phyloP scores from a whole-genome alignment of 2,113 vertebrate genomes.

The Oryzias melastigma region DNA sequence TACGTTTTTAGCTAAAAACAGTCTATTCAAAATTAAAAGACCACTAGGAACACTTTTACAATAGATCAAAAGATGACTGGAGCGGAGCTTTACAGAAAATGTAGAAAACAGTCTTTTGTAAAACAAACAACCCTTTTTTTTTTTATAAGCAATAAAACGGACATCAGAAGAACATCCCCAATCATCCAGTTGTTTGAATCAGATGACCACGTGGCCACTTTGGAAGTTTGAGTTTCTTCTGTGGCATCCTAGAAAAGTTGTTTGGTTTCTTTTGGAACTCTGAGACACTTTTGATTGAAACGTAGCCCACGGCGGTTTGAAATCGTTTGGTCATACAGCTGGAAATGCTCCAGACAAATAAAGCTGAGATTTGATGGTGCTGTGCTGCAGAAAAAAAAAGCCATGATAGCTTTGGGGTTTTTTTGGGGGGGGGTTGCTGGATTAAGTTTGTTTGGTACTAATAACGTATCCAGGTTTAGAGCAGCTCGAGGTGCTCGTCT shows the following conservation, averaged over 20 bases:
- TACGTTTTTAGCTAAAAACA: no score
- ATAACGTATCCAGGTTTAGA: conserved; percentile 6
- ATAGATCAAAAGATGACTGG: no score
- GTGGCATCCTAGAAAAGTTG: conserved; percentile 19
- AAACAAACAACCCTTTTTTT: no score
- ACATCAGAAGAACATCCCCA: no score
- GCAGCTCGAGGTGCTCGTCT: conserved; percentile 16
- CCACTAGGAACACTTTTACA: no score
- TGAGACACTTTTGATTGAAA: conserved; percentile 7
- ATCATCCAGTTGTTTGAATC: no score
- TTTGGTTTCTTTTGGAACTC: conserved; percentile 17
- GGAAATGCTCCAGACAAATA: conserved; percentile 7
- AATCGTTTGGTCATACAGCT: conserved; percentile 16
- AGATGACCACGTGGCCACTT: no score
- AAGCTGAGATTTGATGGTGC: conserved; percentile 1
- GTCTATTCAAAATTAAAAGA: no score
- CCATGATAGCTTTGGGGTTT: conserved; percentile 8
- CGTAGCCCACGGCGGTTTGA: conserved; percentile 5
- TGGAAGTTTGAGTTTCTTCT: background rate
- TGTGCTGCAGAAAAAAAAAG: conserved; percentile 11
- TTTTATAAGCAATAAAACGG: no score
- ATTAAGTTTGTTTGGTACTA: conserved; percentile 2
- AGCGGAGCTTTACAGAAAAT: no score
- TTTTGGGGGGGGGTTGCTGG: background rate
- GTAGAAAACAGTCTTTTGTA: no score